Conservation (phyloP, 2,888 invertebrate genomes). For the Oligia strigilis region DNA sequence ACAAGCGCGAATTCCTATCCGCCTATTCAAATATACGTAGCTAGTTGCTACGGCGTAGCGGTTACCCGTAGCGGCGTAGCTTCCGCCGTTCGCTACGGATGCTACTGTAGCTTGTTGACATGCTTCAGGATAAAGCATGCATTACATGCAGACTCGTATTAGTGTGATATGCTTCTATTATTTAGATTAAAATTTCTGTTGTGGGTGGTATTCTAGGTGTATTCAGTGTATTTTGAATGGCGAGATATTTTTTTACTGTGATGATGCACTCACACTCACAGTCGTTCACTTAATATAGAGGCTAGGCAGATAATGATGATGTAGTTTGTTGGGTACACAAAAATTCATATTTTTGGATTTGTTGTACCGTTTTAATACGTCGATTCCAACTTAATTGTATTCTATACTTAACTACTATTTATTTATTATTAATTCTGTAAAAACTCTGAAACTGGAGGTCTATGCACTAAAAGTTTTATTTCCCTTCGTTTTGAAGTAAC, state of each 20-base stretch:
- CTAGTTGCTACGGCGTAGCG: slow-evolving; percentile 49
- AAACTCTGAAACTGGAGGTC: neutral
- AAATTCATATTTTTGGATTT: too few species aligned
- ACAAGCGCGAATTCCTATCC: slow-evolving; percentile 9
- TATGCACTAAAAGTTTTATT: neutral
- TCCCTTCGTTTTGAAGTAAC: neutral
- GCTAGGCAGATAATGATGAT: too few species aligned
- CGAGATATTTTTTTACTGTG: neutral
- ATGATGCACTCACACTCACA: neutral
- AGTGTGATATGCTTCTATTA: neutral
- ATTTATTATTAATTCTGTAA: neutral
- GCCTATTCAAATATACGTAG: slow-evolving; percentile 15
- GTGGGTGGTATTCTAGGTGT: neutral
- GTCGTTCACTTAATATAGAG: too few species aligned
- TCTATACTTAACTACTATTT: neutral
- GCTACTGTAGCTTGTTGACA: slow-evolving; percentile 22
- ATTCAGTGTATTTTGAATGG: neutral
- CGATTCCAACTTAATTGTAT: neutral
- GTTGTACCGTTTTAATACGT: neutral
- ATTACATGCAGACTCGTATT: slow-evolving; percentile 15
- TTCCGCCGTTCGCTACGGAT: slow-evolving; percentile 19
- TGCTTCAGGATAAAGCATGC: slow-evolving; percentile 14
- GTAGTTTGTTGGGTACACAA: too few species aligned
- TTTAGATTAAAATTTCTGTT: neutral
- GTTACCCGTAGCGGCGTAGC: slow-evolving; percentile 37